Conservation (phyloP, 2,113 vertebrate genomes). For the Eolophus roseicapilla region DNA sequence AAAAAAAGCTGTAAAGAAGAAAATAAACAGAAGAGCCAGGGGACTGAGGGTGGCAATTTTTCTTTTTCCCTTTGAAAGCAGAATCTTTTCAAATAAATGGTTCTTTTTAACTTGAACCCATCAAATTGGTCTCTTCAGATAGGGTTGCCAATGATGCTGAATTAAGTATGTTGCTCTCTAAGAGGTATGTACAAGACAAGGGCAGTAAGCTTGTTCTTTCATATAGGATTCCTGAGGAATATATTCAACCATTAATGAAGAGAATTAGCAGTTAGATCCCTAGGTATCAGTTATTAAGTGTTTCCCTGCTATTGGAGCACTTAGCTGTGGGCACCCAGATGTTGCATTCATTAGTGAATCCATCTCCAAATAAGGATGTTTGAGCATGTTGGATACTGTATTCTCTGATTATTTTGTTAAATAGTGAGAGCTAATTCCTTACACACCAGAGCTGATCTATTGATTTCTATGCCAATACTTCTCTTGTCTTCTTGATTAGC, state of each 20-base stretch:
- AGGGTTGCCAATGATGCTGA: neutral
- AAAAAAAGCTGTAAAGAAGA: neutral
- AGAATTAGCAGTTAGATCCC: neutral
- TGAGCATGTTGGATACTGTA: neutral
- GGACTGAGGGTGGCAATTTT: neutral
- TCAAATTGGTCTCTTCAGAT: neutral
- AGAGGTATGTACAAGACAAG: neutral
- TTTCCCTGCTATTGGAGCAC: neutral
- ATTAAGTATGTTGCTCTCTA: neutral
- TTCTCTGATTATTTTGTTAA: neutral
- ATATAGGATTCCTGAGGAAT: neutral
- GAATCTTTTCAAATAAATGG: neutral
- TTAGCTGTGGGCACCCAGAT: neutral
- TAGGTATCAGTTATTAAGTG: neutral
- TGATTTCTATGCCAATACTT: neutral
- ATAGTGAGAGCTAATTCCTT: neutral
- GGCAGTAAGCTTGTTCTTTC: neutral
- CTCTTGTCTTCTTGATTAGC: neutral
- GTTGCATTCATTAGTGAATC: neutral
- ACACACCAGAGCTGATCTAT: neutral
- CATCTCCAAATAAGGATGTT: neutral
- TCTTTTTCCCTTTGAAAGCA: neutral
- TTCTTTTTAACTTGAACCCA: neutral
- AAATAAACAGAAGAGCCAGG: neutral
- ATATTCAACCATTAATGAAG: neutral